A percentile compares a stretch with the other conserved stretches of the same genome.
Evolutionary conservation across 2,113 vertebrate genomes (phyloP).

Genomic region (Spheniscus mendiculus): DNA sequence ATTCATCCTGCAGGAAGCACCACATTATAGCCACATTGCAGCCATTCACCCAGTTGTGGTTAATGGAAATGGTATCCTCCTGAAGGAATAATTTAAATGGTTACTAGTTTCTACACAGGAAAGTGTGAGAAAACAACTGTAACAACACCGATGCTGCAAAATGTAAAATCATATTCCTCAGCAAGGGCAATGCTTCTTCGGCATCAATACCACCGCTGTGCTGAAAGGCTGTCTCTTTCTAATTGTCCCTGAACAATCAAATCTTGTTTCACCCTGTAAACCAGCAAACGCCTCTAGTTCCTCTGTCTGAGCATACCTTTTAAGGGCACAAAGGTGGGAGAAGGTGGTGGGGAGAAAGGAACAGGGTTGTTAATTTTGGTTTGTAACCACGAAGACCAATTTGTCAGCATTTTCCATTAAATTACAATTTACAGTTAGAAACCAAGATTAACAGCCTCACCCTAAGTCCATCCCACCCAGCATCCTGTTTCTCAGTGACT

Average conservation of each 20-base stretch:
- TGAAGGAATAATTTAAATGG: background rate
- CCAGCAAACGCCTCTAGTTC: background rate
- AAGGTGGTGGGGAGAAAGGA: background rate
- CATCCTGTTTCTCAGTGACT: background rate
- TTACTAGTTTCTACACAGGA: fast-evolving
- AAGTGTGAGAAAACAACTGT: fast-evolving
- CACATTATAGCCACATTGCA: conserved; percentile 93
- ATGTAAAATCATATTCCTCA: background rate
- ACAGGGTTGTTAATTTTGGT: background rate
- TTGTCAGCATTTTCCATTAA: background rate
- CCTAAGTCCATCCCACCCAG: background rate
- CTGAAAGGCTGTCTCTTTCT: background rate
- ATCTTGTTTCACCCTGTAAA: background rate
- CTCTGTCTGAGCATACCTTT: background rate
- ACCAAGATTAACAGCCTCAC: background rate
- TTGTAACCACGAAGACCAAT: background rate
- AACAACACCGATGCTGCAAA: background rate
- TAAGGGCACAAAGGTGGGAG: background rate
- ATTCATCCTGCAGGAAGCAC: conserved; percentile 91
- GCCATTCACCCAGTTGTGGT: conserved; percentile 97
- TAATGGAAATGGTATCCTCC: conserved; percentile 98
- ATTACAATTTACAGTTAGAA: background rate
- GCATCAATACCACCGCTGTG: too few species aligned
- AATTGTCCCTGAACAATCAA: fast-evolving
- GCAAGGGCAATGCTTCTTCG: background rate